A percentile compares a stretch with the other conserved stretches of the same genome.
These are phyloP conservation scores for Pelecanoides urinatrix DNA, from an alignment of 2,113 vertebrate genomes.

Conservation along the genomic window DNA sequence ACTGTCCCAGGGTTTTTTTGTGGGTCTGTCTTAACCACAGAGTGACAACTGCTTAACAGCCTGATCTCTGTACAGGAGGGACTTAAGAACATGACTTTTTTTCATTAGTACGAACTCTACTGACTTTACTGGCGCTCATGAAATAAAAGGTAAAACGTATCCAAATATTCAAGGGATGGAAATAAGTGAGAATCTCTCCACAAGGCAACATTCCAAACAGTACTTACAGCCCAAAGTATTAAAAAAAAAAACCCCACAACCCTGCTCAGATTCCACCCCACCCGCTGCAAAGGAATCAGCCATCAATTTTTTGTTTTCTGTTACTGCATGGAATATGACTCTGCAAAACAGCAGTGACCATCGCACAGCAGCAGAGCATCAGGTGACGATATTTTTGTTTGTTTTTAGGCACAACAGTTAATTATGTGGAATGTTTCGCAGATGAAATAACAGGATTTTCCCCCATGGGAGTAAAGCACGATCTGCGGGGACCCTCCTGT, in stretches of 20 bases:
- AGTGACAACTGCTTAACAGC: not conserved
- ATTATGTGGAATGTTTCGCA: fast-evolving
- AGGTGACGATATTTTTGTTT: fast-evolving
- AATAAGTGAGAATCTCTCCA: not conserved
- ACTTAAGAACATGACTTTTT: not conserved
- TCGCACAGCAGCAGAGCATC: not conserved
- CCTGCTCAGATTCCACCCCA: not conserved
- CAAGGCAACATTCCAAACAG: not conserved
- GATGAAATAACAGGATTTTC: not conserved
- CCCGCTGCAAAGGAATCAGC: not conserved
- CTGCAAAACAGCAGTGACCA: not conserved
- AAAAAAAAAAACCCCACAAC: not conserved
- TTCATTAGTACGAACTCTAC: not conserved
- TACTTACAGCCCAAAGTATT: not conserved
- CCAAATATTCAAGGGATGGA: not conserved
- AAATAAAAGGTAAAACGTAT: not conserved
- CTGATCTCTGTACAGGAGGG: not conserved
- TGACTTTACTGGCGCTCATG: fast-evolving
- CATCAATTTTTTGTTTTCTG: not conserved
- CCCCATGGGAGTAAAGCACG: fast-evolving
- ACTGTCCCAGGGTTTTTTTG: not conserved
- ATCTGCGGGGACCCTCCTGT: fast-evolving
- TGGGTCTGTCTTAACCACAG: not conserved
- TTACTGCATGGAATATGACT: fast-evolving
- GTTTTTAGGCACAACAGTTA: fast-evolving